These are phyloP conservation scores for Saxicola maurus DNA, from an alignment of 2,797 vertebrate genomes.

Conservation along the genomic window DNA sequence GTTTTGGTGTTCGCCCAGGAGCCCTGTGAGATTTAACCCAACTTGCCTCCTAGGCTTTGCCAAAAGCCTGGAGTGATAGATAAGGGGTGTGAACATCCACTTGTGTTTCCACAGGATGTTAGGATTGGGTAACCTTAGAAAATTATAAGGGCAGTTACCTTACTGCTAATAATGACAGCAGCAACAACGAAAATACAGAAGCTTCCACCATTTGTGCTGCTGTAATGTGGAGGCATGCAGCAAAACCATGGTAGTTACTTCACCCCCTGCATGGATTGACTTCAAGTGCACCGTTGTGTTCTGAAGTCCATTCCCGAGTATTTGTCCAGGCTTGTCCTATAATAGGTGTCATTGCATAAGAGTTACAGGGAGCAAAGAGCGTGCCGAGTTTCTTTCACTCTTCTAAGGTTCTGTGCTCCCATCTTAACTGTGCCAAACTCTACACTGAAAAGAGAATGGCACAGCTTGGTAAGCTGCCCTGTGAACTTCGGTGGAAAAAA, in stretches of 20 bases:
- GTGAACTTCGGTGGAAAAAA: background rate
- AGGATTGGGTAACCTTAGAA: background rate
- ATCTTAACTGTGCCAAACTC: background rate
- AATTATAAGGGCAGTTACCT: background rate
- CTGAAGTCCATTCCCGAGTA: background rate
- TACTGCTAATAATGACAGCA: background rate
- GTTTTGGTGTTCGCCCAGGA: background rate
- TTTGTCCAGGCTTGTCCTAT: conserved; percentile 36
- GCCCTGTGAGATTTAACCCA: background rate
- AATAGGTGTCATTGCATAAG: conserved; percentile 11
- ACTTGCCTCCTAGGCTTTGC: background rate
- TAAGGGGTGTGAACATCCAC: background rate
- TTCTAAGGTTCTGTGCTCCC: background rate
- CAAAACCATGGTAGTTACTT: background rate
- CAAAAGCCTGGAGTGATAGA: background rate
- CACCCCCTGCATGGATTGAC: background rate
- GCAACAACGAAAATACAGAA: background rate
- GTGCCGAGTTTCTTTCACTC: background rate
- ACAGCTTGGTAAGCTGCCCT: background rate
- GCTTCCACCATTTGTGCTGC: background rate
- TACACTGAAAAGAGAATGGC: background rate
- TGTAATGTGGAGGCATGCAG: background rate
- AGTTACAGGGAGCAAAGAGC: background rate
- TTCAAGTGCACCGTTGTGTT: background rate
- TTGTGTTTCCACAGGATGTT: background rate